These are phyloP conservation scores for Proterorhinus semilunaris DNA, from an alignment of 2,113 vertebrate species.

Conservation along the genomic window DNA sequence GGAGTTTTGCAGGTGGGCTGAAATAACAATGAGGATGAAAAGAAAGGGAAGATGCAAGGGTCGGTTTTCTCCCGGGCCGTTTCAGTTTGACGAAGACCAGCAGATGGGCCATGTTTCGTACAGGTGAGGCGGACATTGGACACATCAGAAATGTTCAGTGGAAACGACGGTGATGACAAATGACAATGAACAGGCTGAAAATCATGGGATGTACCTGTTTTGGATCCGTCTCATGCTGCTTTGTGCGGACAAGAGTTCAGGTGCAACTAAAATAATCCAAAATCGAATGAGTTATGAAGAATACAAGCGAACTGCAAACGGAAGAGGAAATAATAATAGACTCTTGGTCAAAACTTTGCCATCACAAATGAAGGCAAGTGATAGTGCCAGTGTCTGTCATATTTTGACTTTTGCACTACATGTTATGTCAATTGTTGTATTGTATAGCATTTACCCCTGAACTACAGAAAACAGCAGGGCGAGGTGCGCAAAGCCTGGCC, in stretches of 20 bases:
- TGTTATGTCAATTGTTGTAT: too few species aligned
- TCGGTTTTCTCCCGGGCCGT: slow-evolving; percentile 51
- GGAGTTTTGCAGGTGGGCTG: slow-evolving; percentile 73
- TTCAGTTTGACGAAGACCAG: slow-evolving; percentile 69
- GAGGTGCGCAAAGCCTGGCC: too few species aligned
- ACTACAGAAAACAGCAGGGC: too few species aligned
- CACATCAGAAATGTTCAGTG: slow-evolving; percentile 22
- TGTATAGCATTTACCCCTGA: too few species aligned
- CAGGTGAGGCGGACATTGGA: slow-evolving; percentile 38
- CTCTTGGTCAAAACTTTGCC: too few species aligned
- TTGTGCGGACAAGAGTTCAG: not conserved
- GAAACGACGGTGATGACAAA: slow-evolving; percentile 28
- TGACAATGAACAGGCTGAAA: slow-evolving; percentile 25
- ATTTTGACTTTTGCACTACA: too few species aligned
- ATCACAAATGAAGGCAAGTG: too few species aligned
- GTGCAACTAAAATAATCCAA: not conserved
- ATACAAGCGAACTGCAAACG: not conserved
- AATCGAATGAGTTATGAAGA: not conserved
- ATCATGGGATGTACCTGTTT: not conserved
- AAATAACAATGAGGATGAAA: slow-evolving; percentile 66
- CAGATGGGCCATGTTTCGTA: slow-evolving; percentile 30
- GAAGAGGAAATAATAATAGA: too few species aligned
- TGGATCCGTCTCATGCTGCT: not conserved
- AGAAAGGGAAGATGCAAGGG: slow-evolving; percentile 54
- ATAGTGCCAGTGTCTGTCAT: too few species aligned